These are phyloP conservation scores for Steatornis caripensis DNA, from an alignment of 2,113 vertebrate species.

Conservation along the genomic window DNA sequence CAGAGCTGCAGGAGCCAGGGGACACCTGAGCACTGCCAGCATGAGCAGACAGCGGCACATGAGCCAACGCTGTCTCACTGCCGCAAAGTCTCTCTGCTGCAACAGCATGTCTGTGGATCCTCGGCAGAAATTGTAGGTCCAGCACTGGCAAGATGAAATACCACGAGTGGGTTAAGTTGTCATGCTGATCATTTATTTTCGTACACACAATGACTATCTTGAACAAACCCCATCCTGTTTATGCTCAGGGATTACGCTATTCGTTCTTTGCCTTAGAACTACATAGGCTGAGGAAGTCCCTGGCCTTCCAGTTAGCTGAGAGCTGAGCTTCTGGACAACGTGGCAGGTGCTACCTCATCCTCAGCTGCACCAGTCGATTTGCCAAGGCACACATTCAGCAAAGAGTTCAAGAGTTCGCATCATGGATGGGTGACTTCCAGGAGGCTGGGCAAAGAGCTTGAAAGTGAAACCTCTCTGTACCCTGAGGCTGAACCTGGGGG, in stretches of 20 bases:
- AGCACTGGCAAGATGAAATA: background rate
- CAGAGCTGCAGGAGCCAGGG: fast-evolving
- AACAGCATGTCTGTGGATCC: background rate
- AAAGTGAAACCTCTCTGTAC: background rate
- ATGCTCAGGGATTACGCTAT: background rate
- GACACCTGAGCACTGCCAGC: background rate
- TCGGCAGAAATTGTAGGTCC: background rate
- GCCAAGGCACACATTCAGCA: background rate
- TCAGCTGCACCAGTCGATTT: background rate
- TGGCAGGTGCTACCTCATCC: background rate
- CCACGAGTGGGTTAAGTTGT: background rate
- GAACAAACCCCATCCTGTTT: background rate
- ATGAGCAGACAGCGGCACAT: fast-evolving
- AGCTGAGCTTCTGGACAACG: background rate
- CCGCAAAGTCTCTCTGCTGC: background rate
- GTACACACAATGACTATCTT: background rate
- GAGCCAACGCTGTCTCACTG: background rate
- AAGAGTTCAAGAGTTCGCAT: background rate
- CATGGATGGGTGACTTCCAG: background rate
- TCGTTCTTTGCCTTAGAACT: background rate
- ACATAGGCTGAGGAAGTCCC: background rate
- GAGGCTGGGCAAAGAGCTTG: background rate
- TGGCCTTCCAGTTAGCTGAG: background rate
- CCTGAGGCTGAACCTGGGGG: background rate
- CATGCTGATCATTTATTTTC: background rate